phyloP scores from a whole-genome alignment of 2,888 invertebrate species.

The Dermolepida albohirtum region DNA sequence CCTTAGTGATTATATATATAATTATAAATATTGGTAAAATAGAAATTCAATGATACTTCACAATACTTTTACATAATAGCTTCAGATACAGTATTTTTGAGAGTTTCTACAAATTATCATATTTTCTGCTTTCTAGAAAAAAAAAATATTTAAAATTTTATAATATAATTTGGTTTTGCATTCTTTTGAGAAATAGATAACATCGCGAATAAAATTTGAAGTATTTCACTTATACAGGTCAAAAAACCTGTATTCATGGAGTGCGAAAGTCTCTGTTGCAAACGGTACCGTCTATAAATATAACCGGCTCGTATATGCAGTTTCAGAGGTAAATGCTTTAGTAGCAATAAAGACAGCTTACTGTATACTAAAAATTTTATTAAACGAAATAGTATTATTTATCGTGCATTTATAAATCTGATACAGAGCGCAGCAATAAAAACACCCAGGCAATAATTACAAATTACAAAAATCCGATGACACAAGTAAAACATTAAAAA shows the following conservation, averaged over 20 bases:
- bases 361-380: neutral
- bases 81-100: too few species aligned
- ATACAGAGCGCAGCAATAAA: neutral
- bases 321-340: neutral
- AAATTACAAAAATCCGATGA: conserved; percentile 3
- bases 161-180: too few species aligned
- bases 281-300: conserved; percentile 29
- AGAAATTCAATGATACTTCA: too few species aligned
- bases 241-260: conserved; percentile 16
- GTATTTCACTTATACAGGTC: neutral
- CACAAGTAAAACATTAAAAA: conserved; percentile 11
- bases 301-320: conserved; percentile 18
- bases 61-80: too few species aligned
- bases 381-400: neutral
- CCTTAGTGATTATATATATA: too few species aligned
- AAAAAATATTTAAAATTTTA: too few species aligned
- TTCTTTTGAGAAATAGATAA: too few species aligned
- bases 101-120: too few species aligned
- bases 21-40: too few species aligned
- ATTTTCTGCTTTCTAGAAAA: too few species aligned
- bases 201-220: too few species aligned
- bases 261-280: conserved; percentile 25
- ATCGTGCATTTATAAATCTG: too few species aligned
- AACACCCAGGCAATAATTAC: neutral
- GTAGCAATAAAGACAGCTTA: conserved; percentile 7